Percentiles rank a stretch among this genome's conserved stretches.
These are phyloP conservation scores for Dallia pectoralis DNA, from an alignment of 2,797 vertebrate species.

Conservation along the genomic window DNA sequence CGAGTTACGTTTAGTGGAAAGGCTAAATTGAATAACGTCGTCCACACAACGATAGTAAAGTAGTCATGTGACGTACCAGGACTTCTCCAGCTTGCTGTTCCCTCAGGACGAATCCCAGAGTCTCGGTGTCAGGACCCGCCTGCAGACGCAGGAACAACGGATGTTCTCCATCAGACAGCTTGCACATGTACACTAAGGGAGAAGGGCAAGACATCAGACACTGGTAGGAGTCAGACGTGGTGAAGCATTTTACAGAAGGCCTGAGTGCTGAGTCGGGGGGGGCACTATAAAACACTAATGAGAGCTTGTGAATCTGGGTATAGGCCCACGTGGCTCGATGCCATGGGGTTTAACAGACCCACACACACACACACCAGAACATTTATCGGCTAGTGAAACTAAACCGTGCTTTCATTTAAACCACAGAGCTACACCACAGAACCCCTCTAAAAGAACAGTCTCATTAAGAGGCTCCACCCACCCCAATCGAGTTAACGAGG, in stretches of 20 bases:
- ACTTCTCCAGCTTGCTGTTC: conserved; percentile 97
- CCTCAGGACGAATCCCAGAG: conserved; percentile 90
- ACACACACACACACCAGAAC: background rate
- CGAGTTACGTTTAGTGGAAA: too few relatives aligned
- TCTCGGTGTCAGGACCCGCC: conserved; percentile 85
- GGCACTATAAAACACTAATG: background rate
- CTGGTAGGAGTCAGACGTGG: background rate
- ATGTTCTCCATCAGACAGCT: conserved; percentile 88
- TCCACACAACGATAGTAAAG: too few relatives aligned
- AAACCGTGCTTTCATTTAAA: background rate
- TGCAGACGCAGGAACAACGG: conserved; percentile 91
- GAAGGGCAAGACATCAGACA: conserved; percentile 9
- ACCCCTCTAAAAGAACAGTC: conserved; percentile 31
- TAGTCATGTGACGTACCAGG: conserved; percentile 64
- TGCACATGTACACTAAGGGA: conserved; percentile 87
- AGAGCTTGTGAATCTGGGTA: background rate
- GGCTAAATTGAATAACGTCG: too few relatives aligned
- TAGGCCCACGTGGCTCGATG: background rate
- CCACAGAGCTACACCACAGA: conserved; percentile 9
- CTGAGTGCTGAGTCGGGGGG: background rate
- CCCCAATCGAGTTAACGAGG: conserved; percentile 10
- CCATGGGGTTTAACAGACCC: too few relatives aligned
- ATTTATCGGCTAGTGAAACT: background rate
- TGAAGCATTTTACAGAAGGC: background rate
- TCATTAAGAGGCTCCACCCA: conserved; percentile 22